phyloP scores from a whole-genome alignment of 2,888 invertebrate genomes.

The Tuberolachnus salignus region DNA sequence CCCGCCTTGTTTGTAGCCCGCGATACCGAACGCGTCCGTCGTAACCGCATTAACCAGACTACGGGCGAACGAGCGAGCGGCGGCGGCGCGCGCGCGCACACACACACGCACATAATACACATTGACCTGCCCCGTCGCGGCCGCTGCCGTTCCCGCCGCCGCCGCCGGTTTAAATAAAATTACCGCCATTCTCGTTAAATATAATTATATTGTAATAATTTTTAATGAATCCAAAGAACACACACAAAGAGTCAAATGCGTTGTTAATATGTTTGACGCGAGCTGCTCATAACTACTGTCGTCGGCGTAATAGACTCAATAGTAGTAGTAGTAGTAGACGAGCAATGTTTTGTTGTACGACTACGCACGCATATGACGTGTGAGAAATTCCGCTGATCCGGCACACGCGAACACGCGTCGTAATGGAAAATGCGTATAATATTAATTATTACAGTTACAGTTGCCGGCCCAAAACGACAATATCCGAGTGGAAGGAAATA shows the following conservation, averaged over 20 bases:
- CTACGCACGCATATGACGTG: conserved; percentile 19
- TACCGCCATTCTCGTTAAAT: conserved; percentile 29
- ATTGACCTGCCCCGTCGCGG: conserved; percentile 13
- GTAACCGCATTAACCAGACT: conserved; percentile 55
- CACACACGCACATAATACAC: background rate
- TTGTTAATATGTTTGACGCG: conserved; percentile 26
- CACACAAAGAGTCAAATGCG: conserved; percentile 2
- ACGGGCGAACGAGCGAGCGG: conserved; percentile 25
- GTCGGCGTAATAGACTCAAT: background rate
- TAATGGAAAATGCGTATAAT: too few relatives aligned
- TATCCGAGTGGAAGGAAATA: too few relatives aligned
- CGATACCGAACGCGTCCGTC: conserved; percentile 58
- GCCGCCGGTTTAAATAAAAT: conserved; percentile 28
- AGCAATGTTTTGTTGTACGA: conserved; percentile 20
- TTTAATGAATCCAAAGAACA: conserved; percentile 22
- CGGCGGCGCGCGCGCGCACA: background rate
- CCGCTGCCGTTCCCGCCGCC: background rate
- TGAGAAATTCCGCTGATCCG: conserved; percentile 19
- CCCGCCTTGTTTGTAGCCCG: conserved; percentile 53
- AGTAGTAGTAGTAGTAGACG: background rate
- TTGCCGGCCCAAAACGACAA: too few relatives aligned
- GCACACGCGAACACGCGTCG: background rate
- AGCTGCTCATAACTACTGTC: background rate
- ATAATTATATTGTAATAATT: conserved; percentile 30
- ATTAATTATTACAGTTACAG: too few relatives aligned